These are phyloP conservation scores for Acholoe squamosa DNA, from an alignment of 2,888 invertebrate genomes.

Conservation along the genomic window DNA sequence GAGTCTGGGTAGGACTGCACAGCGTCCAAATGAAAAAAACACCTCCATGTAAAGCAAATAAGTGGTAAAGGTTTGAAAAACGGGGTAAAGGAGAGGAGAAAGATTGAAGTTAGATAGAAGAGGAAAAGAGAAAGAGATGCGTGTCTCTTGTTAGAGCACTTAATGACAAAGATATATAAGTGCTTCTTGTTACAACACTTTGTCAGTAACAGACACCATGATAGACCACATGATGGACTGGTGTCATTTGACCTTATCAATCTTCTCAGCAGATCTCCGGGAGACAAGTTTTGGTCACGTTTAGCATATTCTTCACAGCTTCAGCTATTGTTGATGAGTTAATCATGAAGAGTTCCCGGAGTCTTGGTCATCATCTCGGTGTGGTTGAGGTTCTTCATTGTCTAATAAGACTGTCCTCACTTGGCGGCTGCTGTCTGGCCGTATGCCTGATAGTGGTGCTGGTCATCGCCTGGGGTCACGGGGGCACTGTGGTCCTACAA, in stretches of 20 bases:
- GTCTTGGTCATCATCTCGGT: background rate
- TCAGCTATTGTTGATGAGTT: no score
- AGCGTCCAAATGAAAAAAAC: background rate
- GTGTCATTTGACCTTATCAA: background rate
- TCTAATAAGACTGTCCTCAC: constrained; percentile 42
- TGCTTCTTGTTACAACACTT: background rate
- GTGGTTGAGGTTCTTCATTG: background rate
- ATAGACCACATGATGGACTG: background rate
- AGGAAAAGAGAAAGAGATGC: background rate
- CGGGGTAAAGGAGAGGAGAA: background rate
- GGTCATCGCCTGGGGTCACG: constrained; percentile 61
- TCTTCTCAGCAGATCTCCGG: background rate
- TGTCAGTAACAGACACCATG: background rate
- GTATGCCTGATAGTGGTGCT: constrained; percentile 57
- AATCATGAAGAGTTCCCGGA: background rate
- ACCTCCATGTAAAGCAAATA: background rate
- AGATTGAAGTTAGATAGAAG: constrained; percentile 11
- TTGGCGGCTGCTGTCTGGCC: constrained; percentile 61
- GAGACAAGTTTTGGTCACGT: constrained; percentile 4
- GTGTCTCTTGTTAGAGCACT: background rate
- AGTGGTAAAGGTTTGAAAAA: background rate
- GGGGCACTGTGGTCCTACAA: constrained; percentile 60
- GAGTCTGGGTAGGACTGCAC: background rate
- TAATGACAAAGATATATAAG: no score
- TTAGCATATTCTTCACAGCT: background rate